Percentiles rank a stretch among this genome's conserved stretches.
Conservation (phyloP, 2,888 invertebrate genomes). For the Ypsolopha sequella region DNA sequence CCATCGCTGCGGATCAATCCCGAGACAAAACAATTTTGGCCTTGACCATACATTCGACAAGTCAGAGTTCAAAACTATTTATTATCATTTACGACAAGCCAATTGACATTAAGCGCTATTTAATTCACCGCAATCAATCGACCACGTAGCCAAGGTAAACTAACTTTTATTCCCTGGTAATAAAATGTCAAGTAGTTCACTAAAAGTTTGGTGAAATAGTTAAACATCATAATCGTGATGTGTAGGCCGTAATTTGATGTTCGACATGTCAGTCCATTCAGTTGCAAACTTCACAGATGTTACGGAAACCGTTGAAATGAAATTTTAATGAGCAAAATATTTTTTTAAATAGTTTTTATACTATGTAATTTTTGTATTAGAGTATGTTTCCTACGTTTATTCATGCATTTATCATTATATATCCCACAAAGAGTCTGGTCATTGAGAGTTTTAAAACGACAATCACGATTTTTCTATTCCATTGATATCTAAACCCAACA, state of each 20-base stretch:
- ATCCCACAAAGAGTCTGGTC: too few relatives aligned
- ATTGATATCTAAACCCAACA: too few relatives aligned
- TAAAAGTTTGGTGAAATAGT: too few relatives aligned
- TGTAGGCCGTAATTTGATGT: conserved; percentile 1
- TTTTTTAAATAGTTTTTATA: not conserved
- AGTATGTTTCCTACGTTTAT: too few relatives aligned
- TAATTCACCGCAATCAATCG: not conserved
- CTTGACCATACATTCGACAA: conserved; percentile 35
- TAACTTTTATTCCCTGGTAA: too few relatives aligned
- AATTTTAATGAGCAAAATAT: not conserved
- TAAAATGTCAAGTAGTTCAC: too few relatives aligned
- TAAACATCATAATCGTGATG: conserved; percentile 5
- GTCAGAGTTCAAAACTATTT: conserved; percentile 48
- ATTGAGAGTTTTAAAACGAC: too few relatives aligned
- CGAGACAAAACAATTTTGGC: conserved; percentile 17
- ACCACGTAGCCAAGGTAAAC: too few relatives aligned
- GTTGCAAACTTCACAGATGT: not conserved
- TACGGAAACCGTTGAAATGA: not conserved
- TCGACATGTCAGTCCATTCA: not conserved
- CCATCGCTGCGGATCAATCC: conserved; percentile 24
- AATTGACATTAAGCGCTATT: conserved; percentile 19
- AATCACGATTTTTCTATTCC: too few relatives aligned
- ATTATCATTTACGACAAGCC: conserved; percentile 32
- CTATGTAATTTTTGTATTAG: not conserved
- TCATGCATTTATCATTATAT: too few relatives aligned